Evolutionary conservation across 23 tunicate species (phyloP).

Genomic region (Halocynthia roretzi): DNA sequence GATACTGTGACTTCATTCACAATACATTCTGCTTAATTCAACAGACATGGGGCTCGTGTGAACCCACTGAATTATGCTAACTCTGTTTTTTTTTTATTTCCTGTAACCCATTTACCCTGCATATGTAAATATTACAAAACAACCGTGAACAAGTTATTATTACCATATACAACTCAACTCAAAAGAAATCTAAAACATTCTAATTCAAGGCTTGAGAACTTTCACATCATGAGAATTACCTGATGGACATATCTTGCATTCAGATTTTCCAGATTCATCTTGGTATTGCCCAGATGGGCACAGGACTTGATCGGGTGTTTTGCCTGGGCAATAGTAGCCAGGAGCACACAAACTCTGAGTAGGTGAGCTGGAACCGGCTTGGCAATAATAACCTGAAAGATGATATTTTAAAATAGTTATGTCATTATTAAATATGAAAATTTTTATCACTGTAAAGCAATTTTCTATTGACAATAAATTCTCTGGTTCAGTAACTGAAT

Average conservation of each 20-base stretch:
- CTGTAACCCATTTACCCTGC: not conserved
- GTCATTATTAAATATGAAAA: too few relatives aligned
- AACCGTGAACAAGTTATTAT: not conserved
- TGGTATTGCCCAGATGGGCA: conserved; percentile 93
- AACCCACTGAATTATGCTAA: too few relatives aligned
- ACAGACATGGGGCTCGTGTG: too few relatives aligned
- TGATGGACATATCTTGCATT: conserved; percentile 73
- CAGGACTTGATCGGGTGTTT: conserved; percentile 46
- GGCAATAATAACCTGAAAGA: conserved; percentile 69
- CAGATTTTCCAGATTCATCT: conserved; percentile 16
- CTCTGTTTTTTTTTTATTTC: too few relatives aligned
- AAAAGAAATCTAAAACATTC: too few relatives aligned
- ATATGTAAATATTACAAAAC: not conserved
- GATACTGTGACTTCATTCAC: too few relatives aligned
- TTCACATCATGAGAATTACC: conserved; percentile 34
- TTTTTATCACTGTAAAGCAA: too few relatives aligned
- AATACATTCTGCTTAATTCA: too few relatives aligned
- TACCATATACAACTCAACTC: too few relatives aligned
- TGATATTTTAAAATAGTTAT: too few relatives aligned
- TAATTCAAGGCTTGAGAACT: not conserved
- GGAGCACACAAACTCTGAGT: conserved; percentile 39
- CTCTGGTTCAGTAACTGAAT: too few relatives aligned
- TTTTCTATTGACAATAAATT: too few relatives aligned
- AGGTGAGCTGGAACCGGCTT: conserved; percentile 19
- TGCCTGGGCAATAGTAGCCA: conserved; percentile 79